Percentiles rank a stretch among this genome's conserved stretches.
Conservation (phyloP, 2,888 invertebrate species). For the Xestia rhomboidea region DNA sequence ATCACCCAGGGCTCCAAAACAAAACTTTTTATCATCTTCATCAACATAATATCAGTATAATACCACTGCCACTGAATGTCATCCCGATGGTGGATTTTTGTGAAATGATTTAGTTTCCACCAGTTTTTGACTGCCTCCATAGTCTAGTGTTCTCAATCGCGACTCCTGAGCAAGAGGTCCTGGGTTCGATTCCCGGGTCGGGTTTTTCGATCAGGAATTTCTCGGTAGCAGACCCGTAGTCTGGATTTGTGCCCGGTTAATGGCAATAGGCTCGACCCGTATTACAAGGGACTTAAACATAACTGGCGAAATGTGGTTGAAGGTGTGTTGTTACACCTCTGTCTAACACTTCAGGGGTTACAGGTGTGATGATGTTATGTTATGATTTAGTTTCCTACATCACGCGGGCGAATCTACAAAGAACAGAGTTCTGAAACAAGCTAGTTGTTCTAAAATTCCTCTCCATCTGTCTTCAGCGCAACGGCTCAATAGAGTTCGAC, state of each 20-base stretch:
- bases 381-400: neutral
- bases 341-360: no score
- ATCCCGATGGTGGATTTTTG: neutral
- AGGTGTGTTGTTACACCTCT: neutral
- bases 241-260: no score
- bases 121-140: neutral
- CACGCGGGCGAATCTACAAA: neutral
- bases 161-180: neutral
- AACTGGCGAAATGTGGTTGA: neutral
- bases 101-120: neutral
- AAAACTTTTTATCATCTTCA: neutral
- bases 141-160: no score
- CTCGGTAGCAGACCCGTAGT: neutral
- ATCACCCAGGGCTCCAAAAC: neutral
- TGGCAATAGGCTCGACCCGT: neutral
- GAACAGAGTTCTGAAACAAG: neutral
- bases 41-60: neutral
- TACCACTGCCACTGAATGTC: neutral
- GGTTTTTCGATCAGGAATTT: neutral
- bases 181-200: neutral
- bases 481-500: constrained; percentile 93
- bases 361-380: neutral
- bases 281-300: neutral
- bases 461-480: constrained; percentile 90
- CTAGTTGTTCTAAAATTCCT: neutral